A percentile compares a stretch with the other conserved stretches of the same genome.
Conservation (phyloP, 2,797 vertebrate species). For the Pangasius macronema region DNA sequence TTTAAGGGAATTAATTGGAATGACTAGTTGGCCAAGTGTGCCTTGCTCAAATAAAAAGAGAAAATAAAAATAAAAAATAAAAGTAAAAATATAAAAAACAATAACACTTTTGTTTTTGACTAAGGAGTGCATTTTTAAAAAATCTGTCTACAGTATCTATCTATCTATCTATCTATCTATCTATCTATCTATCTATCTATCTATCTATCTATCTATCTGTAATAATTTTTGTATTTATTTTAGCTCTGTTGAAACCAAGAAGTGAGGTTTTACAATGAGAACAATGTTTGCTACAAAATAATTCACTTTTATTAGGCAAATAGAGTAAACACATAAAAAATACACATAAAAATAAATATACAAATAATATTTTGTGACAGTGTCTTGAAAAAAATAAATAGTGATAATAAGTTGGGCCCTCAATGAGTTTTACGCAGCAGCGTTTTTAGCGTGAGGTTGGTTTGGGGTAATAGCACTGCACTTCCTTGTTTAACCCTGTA, state of each 20-base stretch:
- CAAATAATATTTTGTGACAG: background rate
- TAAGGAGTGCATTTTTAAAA: background rate
- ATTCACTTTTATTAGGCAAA: background rate
- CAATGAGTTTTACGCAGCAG: background rate
- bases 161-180: background rate
- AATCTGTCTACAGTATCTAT: background rate
- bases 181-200: too few relatives aligned
- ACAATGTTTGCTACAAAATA: background rate
- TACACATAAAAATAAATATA: background rate
- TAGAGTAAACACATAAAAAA: background rate
- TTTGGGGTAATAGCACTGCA: background rate
- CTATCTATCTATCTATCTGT: background rate
- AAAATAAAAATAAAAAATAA: background rate
- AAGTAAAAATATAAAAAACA: too few relatives aligned
- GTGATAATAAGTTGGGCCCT: background rate
- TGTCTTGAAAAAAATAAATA: background rate
- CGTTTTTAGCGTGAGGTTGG: background rate
- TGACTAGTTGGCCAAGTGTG: background rate
- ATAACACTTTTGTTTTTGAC: too few relatives aligned
- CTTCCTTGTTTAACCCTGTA: background rate
- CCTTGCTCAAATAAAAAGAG: background rate
- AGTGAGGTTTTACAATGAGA: background rate
- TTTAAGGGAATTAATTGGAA: background rate
- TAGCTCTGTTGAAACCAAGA: background rate
- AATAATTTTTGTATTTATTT: background rate